Evolutionary conservation across 2,797 vertebrate species (phyloP).

Genomic region (Discoglossus pictus): DNA sequence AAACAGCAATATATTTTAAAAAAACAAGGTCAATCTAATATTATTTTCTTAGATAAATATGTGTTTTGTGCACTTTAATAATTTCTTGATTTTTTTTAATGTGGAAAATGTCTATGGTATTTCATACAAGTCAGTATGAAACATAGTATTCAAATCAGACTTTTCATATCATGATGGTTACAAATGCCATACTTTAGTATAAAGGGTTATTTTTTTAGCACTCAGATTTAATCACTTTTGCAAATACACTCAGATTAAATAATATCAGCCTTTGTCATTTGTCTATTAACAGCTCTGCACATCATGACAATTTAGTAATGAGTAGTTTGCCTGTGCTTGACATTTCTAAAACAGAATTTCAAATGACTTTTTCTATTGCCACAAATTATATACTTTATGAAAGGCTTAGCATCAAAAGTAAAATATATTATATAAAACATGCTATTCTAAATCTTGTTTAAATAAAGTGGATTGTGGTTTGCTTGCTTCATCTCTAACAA

Average conservation of each 20-base stretch:
- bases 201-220: too few species aligned
- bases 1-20: too few species aligned
- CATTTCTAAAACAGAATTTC: conserved; percentile 34
- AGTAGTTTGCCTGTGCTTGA: conserved; percentile 28
- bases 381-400: conserved; percentile 26
- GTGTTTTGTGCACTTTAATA: too few species aligned
- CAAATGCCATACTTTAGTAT: too few species aligned
- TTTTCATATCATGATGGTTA: too few species aligned
- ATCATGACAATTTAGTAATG: conserved; percentile 30
- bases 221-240: conserved; percentile 15
- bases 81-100: too few species aligned
- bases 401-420: background rate
- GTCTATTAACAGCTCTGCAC: conserved; percentile 15
- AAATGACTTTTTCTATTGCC: conserved; percentile 13
- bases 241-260: background rate
- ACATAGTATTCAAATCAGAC: too few species aligned
- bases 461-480: background rate
- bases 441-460: background rate
- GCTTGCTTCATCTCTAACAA: too few species aligned
- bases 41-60: too few species aligned
- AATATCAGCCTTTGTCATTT: conserved; percentile 5
- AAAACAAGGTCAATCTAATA: too few species aligned
- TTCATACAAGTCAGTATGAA: too few species aligned
- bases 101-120: too few species aligned
- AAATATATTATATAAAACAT: background rate